Conservation (phyloP, 2,888 invertebrate species). For the Philonicus albiceps region DNA sequence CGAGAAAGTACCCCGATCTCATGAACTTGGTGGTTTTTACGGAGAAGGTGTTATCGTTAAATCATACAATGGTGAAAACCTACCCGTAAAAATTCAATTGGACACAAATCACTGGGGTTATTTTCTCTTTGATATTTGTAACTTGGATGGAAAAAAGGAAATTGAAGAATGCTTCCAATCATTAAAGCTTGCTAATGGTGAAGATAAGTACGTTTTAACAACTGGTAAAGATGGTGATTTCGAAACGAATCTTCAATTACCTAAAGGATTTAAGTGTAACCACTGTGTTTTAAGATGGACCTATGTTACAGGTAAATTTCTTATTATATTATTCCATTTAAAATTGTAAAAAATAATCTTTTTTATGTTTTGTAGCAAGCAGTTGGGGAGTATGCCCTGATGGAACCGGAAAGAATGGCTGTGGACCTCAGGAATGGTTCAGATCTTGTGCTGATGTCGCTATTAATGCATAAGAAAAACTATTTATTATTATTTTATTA, state of each 20-base stretch:
- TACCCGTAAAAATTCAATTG: conserved; percentile 55
- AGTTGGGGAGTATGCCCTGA: conserved; percentile 59
- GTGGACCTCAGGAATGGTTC: conserved; percentile 62
- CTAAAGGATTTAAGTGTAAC: conserved; percentile 59
- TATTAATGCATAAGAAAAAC: conserved; percentile 39
- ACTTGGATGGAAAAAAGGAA: conserved; percentile 59
- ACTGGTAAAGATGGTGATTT: conserved; percentile 46
- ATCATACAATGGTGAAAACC: conserved; percentile 56
- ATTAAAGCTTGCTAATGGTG: conserved; percentile 52
- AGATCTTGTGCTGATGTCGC: conserved; percentile 62
- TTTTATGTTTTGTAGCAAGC: conserved; percentile 53
- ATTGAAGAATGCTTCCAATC: conserved; percentile 64
- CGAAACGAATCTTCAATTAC: conserved; percentile 54
- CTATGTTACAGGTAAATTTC: conserved; percentile 57
- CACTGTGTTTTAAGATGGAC: conserved; percentile 65
- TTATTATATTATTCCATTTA: neutral
- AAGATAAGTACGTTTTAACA: conserved; percentile 37
- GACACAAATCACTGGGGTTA: conserved; percentile 61
- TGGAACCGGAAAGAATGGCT: conserved; percentile 56
- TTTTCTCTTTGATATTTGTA: conserved; percentile 63
- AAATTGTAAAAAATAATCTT: neutral
- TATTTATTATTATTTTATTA: neutral
- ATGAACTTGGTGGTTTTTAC: conserved; percentile 64
- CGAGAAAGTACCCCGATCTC: conserved; percentile 58
- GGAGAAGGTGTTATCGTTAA: conserved; percentile 60